These are phyloP conservation scores for Platalea minor DNA, from an alignment of 2,797 vertebrate species.

Conservation along the genomic window DNA sequence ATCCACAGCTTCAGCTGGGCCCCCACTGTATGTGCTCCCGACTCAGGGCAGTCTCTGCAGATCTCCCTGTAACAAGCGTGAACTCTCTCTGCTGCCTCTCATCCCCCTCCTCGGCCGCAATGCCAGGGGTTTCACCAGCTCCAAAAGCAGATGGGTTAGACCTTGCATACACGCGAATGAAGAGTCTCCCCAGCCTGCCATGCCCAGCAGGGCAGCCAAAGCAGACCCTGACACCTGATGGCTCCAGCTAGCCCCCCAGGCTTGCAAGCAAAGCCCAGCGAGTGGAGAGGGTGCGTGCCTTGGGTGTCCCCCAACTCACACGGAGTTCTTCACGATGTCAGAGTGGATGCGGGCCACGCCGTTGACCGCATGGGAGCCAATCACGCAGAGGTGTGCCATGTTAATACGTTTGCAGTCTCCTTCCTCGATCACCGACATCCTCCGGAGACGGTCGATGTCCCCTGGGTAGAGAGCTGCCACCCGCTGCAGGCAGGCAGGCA, in stretches of 20 bases:
- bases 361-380: constrained; percentile 83
- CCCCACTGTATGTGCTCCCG: fast-evolving
- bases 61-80: not conserved
- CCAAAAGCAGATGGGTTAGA: not conserved
- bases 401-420: constrained; percentile 85
- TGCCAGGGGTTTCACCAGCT: not conserved
- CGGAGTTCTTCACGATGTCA: constrained; percentile 80
- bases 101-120: not conserved
- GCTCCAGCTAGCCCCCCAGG: not conserved
- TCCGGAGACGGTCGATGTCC: constrained; percentile 77
- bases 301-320: constrained; percentile 74
- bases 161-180: fast-evolving
- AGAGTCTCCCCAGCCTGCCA: not conserved
- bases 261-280: not conserved
- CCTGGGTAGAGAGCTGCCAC: constrained; percentile 80
- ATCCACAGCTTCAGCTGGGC: not conserved
- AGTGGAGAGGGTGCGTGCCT: fast-evolving
- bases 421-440: constrained; percentile 87
- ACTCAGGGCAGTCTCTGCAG: not conserved
- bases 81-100: not conserved
- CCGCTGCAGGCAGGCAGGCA: constrained; percentile 51
- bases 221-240: not conserved
- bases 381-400: constrained; percentile 87
- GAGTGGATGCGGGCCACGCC: constrained; percentile 86
- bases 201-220: not conserved